Conservation (phyloP, 1,140 invertebrate species). For the Mizuhopecten yessoensis region DNA sequence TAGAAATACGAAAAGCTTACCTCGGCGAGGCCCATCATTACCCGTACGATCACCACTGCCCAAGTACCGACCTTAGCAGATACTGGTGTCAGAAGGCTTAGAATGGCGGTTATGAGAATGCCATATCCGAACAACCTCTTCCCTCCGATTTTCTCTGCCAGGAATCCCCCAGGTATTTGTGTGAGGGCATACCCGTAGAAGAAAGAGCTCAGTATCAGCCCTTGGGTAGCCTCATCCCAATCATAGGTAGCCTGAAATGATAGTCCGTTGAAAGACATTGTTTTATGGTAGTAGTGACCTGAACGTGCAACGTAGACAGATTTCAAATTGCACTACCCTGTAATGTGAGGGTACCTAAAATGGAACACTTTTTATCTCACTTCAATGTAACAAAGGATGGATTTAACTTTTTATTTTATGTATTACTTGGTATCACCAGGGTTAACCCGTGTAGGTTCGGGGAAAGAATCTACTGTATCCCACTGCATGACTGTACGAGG, state of each 20-base stretch:
- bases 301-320: no score
- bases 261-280: background rate
- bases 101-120: constrained; percentile 89
- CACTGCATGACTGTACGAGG: no score
- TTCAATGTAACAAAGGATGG: no score
- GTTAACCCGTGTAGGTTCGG: no score
- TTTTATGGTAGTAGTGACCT: no score
- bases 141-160: constrained; percentile 91
- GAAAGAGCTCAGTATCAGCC: constrained; percentile 92
- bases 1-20: no score
- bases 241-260: constrained; percentile 85
- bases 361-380: no score
- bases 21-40: constrained; percentile 90
- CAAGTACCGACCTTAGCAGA: constrained; percentile 84
- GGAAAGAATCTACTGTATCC: no score
- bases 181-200: constrained; percentile 90
- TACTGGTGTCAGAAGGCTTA: constrained; percentile 91
- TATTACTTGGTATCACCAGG: no score
- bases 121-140: constrained; percentile 92
- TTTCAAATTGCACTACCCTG: no score
- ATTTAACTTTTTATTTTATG: no score
- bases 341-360: no score
- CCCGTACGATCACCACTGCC: constrained; percentile 84
- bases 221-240: constrained; percentile 91
- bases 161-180: constrained; percentile 86